Base-by-base conservation (phyloP, 2,797 vertebrate species). In the Pseudomugil gertrudae region DNA sequence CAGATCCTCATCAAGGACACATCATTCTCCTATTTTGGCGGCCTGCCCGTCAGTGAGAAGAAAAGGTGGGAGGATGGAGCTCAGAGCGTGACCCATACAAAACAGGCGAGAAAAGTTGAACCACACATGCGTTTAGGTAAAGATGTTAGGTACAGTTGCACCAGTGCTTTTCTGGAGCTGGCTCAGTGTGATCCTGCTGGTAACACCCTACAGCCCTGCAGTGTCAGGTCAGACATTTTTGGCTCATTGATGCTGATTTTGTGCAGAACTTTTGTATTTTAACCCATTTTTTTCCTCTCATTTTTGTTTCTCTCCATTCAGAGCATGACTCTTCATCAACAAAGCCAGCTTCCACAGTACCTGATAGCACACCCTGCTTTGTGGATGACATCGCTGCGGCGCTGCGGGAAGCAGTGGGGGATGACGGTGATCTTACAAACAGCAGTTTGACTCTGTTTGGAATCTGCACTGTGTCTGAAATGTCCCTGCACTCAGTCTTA, bases 1-100 rank as follows among this genome's bases (percentile, higher is more conserved):
- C 24, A 64, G 6, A 58, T 55, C 72, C 35, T 65, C 58, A 77
- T 72, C 92, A 94, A 95, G 92, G 93, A 85, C 90, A 63, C 43
- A 47, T 2, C 10, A 48, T 56, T 23, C 66, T 80, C 58, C 60
- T 83, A 60, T 83, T 82, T 85, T 89, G 84, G 84, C 83, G 67
- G 61, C 9, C 2, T 66, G 59, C 47, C 62, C 36, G 36, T 36
- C 30, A 14, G 61, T 67, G 66, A 79, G 70, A 81, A 71, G 66
- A 57, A 74, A 72, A 79, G 63, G 82, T 72, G 67, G 72, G 76
- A 74, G 79, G 66, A 76, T 83, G 79, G 76, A 81, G 82, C 78
- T 69, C 2, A 19, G 67, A 69, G 57, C 52, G 69, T 72, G 62
- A 79, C 64, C 55, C 63, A 45, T 83, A 80, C 64, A 75, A 79